phyloP scores from a whole-genome alignment of 2,888 invertebrate genomes.

The Xanthorhoe designata region DNA sequence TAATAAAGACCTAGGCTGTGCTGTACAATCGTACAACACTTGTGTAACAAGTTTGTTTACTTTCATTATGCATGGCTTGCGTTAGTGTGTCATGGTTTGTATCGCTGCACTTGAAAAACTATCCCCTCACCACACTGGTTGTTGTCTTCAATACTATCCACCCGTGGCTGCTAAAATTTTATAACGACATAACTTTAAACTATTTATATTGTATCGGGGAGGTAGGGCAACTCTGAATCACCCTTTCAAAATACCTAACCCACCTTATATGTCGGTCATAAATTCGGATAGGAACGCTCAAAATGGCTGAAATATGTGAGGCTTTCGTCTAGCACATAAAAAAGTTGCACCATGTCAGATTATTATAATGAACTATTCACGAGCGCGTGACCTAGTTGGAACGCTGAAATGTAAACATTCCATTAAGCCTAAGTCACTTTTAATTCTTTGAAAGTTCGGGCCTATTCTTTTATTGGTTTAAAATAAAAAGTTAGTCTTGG shows the following conservation, averaged over 20 bases:
- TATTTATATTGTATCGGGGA: not conserved
- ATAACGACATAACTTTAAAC: not conserved
- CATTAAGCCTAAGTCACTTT: not conserved
- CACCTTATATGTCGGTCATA: slow-evolving; percentile 4
- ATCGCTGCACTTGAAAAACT: not conserved
- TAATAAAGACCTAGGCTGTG: not conserved
- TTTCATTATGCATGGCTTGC: not conserved
- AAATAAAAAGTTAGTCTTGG: no score
- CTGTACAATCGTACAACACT: not conserved
- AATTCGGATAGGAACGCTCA: slow-evolving; percentile 12
- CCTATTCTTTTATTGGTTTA: not conserved
- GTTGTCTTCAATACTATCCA: not conserved
- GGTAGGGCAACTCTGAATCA: not conserved
- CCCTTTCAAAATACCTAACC: not conserved
- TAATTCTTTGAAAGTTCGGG: not conserved
- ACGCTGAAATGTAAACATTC: slow-evolving; percentile 23
- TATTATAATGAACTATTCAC: slow-evolving; percentile 20
- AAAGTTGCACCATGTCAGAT: slow-evolving; percentile 6
- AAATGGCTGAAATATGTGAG: not conserved
- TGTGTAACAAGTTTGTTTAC: slow-evolving; percentile 1
- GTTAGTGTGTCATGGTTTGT: slow-evolving; percentile 1
- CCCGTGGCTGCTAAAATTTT: no score
- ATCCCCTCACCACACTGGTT: not conserved
- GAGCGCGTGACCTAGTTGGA: slow-evolving; percentile 21
- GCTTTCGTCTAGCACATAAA: not conserved